Conservation (phyloP, 2,888 invertebrate species). For the Dasypolia templi region DNA sequence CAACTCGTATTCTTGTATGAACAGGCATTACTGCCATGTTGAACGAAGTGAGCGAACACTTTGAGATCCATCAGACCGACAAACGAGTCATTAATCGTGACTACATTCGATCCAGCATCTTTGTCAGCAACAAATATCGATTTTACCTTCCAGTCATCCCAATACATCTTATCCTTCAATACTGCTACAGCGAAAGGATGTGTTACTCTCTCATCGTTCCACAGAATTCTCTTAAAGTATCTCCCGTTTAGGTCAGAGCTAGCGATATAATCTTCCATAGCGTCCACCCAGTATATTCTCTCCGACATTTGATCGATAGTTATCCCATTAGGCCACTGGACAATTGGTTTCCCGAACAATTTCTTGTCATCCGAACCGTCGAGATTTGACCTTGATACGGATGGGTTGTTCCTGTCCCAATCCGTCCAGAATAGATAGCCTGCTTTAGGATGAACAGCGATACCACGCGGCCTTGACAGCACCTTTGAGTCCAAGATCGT, state of each 20-base stretch:
- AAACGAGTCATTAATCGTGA: constrained; percentile 91
- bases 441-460: constrained; percentile 95
- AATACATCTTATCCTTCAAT: constrained; percentile 96
- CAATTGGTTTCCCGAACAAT: constrained; percentile 92
- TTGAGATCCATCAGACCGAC: constrained; percentile 95
- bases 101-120: constrained; percentile 92
- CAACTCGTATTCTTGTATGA: constrained; percentile 91
- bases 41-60: constrained; percentile 94
- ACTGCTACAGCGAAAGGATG: constrained; percentile 97
- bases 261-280: constrained; percentile 94
- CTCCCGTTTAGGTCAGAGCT: constrained; percentile 94
- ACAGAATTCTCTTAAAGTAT: constrained; percentile 92
- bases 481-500: constrained; percentile 93
- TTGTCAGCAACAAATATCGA: constrained; percentile 95
- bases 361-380: constrained; percentile 93
- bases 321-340: constrained; percentile 97
- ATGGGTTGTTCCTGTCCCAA: constrained; percentile 95
- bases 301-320: constrained; percentile 95
- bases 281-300: constrained; percentile 97
- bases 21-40: constrained; percentile 94
- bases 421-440: constrained; percentile 97
- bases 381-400: constrained; percentile 94
- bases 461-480: constrained; percentile 94
- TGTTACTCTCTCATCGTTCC: constrained; percentile 92
- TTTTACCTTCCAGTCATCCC: constrained; percentile 97